Evolutionary conservation across 1,140 invertebrate species (phyloP).

Genomic region (Lepidurus arcticus): DNA sequence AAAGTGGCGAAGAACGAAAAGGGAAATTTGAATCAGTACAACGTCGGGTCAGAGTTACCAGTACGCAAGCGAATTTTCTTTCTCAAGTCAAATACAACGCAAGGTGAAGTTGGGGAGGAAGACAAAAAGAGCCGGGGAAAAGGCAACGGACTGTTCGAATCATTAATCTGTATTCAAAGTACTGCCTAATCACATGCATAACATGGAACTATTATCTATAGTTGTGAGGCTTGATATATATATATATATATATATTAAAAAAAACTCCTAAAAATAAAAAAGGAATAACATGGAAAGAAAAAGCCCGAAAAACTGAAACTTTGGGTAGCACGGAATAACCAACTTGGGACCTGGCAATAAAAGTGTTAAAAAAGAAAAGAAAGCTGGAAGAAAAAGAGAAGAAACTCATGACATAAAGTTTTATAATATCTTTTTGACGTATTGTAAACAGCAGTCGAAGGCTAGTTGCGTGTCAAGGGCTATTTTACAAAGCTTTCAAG

Average conservation of each 20-base stretch:
- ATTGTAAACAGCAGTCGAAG: neutral
- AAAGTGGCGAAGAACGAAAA: neutral
- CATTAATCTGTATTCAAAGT: conserved; percentile 8
- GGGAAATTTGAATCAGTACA: neutral
- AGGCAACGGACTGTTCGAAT: neutral
- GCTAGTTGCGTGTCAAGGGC: conserved; percentile 9
- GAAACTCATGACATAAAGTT: too few relatives aligned
- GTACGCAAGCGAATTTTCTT: neutral
- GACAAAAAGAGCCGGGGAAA: neutral
- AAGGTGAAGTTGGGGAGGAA: neutral
- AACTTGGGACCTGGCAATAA: neutral
- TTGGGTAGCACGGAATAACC: neutral
- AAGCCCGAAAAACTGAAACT: neutral
- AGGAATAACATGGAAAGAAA: neutral
- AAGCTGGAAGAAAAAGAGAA: neutral
- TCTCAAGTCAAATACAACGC: neutral
- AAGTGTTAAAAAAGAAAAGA: neutral
- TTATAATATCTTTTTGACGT: neutral
- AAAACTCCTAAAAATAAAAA: neutral
- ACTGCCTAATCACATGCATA: neutral
- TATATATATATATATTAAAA: neutral
- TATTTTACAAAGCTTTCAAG: neutral
- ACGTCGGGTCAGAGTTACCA: neutral
- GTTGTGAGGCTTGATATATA: neutral
- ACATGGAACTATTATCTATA: neutral